Conservation (phyloP, 1,140 invertebrate species). For the Drosophila tani region DNA sequence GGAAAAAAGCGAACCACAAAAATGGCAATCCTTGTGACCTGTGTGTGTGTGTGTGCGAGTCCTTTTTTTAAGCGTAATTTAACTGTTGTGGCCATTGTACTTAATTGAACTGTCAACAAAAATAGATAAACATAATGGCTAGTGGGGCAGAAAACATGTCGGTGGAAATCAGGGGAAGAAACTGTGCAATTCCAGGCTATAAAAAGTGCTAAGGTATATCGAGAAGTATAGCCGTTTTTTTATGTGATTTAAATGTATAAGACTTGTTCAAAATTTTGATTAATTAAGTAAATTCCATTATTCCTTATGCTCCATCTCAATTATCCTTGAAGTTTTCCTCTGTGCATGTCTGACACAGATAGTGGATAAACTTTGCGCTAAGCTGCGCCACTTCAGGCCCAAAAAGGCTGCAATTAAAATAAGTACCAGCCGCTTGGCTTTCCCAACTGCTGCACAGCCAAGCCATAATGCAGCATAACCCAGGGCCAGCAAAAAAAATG, state of each 20-base stretch:
- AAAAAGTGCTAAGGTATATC: background rate
- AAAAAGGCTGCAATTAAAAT: constrained; percentile 82
- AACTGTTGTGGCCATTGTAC: constrained; percentile 76
- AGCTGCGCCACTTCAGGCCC: constrained; percentile 76
- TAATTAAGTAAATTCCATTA: too few relatives aligned
- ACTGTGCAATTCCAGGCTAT: constrained; percentile 12
- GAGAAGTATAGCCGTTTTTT: background rate
- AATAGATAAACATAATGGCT: constrained; percentile 75
- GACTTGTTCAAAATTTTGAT: too few relatives aligned
- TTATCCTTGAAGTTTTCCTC: background rate
- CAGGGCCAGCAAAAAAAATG: constrained; percentile 21
- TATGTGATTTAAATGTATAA: too few relatives aligned
- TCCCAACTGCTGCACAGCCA: constrained; percentile 27
- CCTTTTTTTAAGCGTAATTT: constrained; percentile 78
- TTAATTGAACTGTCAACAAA: constrained; percentile 81
- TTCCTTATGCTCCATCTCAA: too few relatives aligned
- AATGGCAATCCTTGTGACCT: constrained; percentile 23
- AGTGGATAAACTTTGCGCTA: constrained; percentile 57
- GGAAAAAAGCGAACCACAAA: constrained; percentile 38
- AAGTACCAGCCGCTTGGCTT: constrained; percentile 74
- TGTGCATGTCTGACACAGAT: constrained; percentile 2
- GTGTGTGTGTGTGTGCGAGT: constrained; percentile 17
- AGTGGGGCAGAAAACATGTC: constrained; percentile 30
- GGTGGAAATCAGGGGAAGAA: background rate
- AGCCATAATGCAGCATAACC: constrained; percentile 26